Evolutionary conservation across 2,888 invertebrate species (phyloP), one percentile per base, ranked within the genome.

Genomic region (Drosophila pegasa): DNA sequence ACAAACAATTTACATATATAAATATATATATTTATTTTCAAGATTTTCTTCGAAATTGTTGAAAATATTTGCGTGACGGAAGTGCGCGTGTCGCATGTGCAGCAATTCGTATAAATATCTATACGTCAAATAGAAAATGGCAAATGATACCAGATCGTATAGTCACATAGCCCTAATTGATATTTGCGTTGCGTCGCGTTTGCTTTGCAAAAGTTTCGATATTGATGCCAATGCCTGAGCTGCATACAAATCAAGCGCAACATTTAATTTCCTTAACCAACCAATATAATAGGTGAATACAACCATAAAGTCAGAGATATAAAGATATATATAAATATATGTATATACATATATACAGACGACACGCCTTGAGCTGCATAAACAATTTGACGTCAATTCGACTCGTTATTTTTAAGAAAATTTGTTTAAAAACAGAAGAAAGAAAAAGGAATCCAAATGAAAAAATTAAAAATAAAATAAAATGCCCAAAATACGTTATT

Each of bases 341-440:
- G 22, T 35, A 22, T 25, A 25, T 25, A 25, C 2, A 50, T 25
- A 50, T 27, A 45, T 27, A 45, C 25, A 27, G 16, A 45, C 43
- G 43, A 45, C 27, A 45, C 45, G 45, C 45, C 45, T 45, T 86
- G 78, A 78, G 74, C 75, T 85, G 80, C 83, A 88, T 83, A 71
- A 76, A 61, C 71, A 80, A 85, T 83, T 83, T 88, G 87, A 88
- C 88, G 86, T 85, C 87, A 85, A 75, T 65, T 35, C 18, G 22
- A 16, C 14, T 38, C 33, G 31, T 20, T 48, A 48, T 31, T 48
- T 33, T 48, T 50, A 70, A 56, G 60, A 56, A 65, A 65, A 70
- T 48, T 27, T 56, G 58, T 58, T 38, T 55, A 14, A 29, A 29
- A 52, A 31, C 71, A 66, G 59, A 76, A 66, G 59, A 75, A 71